These are phyloP conservation scores for Aspiorhynchus laticeps DNA, from an alignment of 2,113 vertebrate genomes.

Conservation along the genomic window DNA sequence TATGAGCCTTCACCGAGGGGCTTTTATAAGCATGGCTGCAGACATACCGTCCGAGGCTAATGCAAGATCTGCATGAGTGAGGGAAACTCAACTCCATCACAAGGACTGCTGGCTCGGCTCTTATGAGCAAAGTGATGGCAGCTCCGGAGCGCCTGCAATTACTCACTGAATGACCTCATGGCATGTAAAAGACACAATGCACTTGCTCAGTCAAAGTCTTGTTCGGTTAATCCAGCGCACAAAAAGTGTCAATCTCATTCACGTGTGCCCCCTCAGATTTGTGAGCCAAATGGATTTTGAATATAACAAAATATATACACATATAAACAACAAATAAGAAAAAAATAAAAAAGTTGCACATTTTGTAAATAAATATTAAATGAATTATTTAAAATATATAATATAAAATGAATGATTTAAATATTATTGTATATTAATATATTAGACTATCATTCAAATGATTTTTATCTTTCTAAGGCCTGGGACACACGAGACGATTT, in stretches of 20 bases:
- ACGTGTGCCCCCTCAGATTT: neutral
- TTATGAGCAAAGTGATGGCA: conserved; percentile 59
- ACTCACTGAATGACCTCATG: conserved; percentile 58
- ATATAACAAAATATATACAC: neutral
- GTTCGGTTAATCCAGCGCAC: conserved; percentile 15
- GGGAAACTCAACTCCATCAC: conserved; percentile 61
- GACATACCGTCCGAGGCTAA: conserved; percentile 51
- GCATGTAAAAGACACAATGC: conserved; percentile 40
- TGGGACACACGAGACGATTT: neutral
- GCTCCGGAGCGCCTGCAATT: conserved; percentile 50
- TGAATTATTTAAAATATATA: neutral
- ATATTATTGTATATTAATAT: neutral
- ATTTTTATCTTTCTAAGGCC: too few relatives aligned
- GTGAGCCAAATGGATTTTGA: neutral
- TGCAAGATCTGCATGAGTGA: conserved; percentile 38
- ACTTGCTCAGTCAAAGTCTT: conserved; percentile 36
- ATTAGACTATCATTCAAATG: neutral
- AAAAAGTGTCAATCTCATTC: neutral
- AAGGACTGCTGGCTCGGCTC: conserved; percentile 57
- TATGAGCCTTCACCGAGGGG: conserved; percentile 35
- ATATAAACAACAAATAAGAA: neutral
- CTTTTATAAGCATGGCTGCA: conserved; percentile 50
- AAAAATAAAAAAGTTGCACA: neutral
- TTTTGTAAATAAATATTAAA: too few relatives aligned
- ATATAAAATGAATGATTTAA: neutral